These are phyloP conservation scores for Lasius platythorax DNA, from an alignment of 2,888 invertebrate genomes.

Conservation along the genomic window DNA sequence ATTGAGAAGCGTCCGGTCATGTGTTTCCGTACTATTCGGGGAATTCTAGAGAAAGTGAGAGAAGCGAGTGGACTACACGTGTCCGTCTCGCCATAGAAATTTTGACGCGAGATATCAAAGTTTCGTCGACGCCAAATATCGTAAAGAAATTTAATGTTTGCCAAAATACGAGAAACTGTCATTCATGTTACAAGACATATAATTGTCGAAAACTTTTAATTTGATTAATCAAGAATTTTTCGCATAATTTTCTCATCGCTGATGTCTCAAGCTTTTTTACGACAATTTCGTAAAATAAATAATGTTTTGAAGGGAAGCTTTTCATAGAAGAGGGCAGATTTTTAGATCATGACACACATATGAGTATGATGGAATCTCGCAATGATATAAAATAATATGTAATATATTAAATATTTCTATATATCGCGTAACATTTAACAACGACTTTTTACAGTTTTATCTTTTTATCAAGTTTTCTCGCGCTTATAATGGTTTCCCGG, in stretches of 20 bases:
- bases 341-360: background rate
- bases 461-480: conserved; percentile 11
- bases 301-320: background rate
- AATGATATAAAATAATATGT: background rate
- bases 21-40: background rate
- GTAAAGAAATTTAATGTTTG: background rate
- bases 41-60: background rate
- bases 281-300: background rate
- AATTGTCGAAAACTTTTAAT: background rate
- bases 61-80: conserved; percentile 2
- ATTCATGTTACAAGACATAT: background rate
- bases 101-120: background rate
- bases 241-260: background rate
- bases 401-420: background rate
- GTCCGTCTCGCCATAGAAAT: background rate
- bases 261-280: background rate
- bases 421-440: conserved; percentile 9
- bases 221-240: background rate
- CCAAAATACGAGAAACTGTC: background rate
- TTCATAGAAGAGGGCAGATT: background rate
- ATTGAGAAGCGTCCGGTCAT: conserved; percentile 16
- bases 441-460: background rate
- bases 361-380: background rate
- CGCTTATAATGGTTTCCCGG: conserved; percentile 6
- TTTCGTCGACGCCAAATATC: background rate